These are phyloP conservation scores for Oscheius sp. DNA, from an alignment of 2,888 invertebrate species.

Conservation along the genomic window DNA sequence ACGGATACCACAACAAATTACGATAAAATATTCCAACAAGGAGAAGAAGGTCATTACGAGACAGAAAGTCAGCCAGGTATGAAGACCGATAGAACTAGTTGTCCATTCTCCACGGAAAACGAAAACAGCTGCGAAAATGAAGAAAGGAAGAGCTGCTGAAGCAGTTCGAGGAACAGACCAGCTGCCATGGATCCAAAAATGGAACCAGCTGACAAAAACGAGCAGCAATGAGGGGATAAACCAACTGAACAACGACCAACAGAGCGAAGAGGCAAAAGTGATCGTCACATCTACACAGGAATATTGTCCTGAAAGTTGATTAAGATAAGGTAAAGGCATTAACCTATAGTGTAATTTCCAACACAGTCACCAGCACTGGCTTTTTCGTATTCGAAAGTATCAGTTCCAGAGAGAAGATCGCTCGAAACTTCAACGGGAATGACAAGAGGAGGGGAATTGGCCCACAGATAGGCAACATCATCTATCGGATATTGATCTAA, in stretches of 20 bases:
- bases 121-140: constrained; percentile 74
- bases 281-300: constrained; percentile 65
- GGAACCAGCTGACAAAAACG: constrained; percentile 65
- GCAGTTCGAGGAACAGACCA: constrained; percentile 68
- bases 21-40: constrained; percentile 67
- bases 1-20: constrained; percentile 62
- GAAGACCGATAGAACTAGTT: constrained; percentile 24
- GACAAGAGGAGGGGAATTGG: constrained; percentile 66
- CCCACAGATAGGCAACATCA: constrained; percentile 68
- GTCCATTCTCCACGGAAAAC: constrained; percentile 34
- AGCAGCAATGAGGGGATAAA: constrained; percentile 60
- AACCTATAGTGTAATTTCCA: constrained; percentile 67
- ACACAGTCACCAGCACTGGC: constrained; percentile 64
- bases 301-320: constrained; percentile 42
- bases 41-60: constrained; percentile 64
- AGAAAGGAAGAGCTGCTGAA: constrained; percentile 65
- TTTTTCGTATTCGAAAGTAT: constrained; percentile 53
- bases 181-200: constrained; percentile 67
- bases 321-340: no score
- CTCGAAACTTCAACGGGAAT: constrained; percentile 64
- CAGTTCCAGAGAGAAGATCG: constrained; percentile 54
- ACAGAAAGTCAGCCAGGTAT: constrained; percentile 62
- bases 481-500: constrained; percentile 60
- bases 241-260: constrained; percentile 48
- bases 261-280: constrained; percentile 53